Base-by-base conservation (phyloP, 2,113 vertebrate genomes). In the Phyllopteryx taeniolatus region DNA sequence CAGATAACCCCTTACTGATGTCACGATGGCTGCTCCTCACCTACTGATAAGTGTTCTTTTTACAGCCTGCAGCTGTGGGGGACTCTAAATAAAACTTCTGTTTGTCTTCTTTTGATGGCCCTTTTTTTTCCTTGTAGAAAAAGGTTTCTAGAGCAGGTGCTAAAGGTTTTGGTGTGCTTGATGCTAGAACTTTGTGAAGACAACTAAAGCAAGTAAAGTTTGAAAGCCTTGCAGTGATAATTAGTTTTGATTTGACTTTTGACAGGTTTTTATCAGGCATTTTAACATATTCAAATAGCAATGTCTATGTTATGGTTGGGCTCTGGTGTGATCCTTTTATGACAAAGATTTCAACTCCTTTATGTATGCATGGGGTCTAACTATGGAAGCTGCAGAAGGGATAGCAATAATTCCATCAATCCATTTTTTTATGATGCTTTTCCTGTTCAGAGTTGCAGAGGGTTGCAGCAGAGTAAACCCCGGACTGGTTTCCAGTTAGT, bases 1-100 rank as follows among this genome's bases (percentile, higher is more conserved):
- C 70, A 77, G 71, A 60, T 75, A 70, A 73, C 14, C 11, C 71
- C 61, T 60, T 19, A 46, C 8, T 44, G 12, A 56, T 76, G 77
- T 80, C 75, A 83, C 73, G 68, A 71, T 68, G 76, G 72, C 54
- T 54, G 39, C 79, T 77, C 51, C n/a, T 80, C 77, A 72, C 70
- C 51, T 31, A 7, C 49, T 14, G 31, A 14, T 51, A 20, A 49
- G 59, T 60, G 53, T 75, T 70, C 73, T 83, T 67, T 78, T 67
- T 51, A 57, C 67, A 75, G 72, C 74, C 75, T 39, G 46, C 56
- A 69, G 74, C 68, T 59, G 19, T 60, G 2, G 39, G 65, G 62
- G 67, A 54, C 75, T 81, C 75, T 67, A 73, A 76, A 77, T 75
- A 81, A 73, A 73, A 39, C 31, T 59, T 54, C 59, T 67, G 70